Base-by-base conservation (phyloP, 37 sponge, comb jelly and placozoan species). In the Geodia barretti region DNA sequence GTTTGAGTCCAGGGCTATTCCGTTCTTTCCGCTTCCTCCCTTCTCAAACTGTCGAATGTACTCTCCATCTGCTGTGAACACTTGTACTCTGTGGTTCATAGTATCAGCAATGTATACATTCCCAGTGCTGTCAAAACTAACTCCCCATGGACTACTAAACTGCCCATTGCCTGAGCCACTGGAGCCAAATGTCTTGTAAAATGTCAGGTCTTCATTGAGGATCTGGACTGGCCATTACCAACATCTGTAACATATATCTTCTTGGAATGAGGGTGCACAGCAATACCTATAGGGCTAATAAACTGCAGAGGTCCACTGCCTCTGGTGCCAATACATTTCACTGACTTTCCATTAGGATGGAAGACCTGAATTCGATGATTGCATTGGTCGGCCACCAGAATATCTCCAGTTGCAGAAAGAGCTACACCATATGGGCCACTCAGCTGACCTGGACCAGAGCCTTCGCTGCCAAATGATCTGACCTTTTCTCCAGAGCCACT, bases 41-140 rank as follows among this genome's bases (percentile, higher is more conserved):
- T 74, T 74, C 38, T 68, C 68, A 71, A 85, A 78, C 79, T 39
- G 26, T 62, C 72, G 58, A 0, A 78, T 11, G 41, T 61, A 76
- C 47, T 73, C 26, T 3, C 73, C 79, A 0, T 82, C 77, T 34
- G 21, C 30, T 20, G 65, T 88, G 81, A 92, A 87, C 3, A 87
- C 81, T 78, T 92, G 88, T 5, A 92, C 74, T 0, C 92, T 59
- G 79, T 92, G 72, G 58, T 84, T 90, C 35, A 78, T 42, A 37
- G n/a, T 64, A 21, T 90, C 91, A 41, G 86, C 77, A 5, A 92
- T 81, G 41, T 84, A 92, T 43, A 87, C 78, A 25, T 70, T 75
- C 0, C 89, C 84, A 62, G 39, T 54, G 23, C 30, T 34, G 67
- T 75, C 75, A 28, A 79, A 59, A 31, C 75, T 76, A 32, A 87